Evolutionary conservation across 2,888 invertebrate genomes (phyloP).

Genomic region (Odontothrips loti): DNA sequence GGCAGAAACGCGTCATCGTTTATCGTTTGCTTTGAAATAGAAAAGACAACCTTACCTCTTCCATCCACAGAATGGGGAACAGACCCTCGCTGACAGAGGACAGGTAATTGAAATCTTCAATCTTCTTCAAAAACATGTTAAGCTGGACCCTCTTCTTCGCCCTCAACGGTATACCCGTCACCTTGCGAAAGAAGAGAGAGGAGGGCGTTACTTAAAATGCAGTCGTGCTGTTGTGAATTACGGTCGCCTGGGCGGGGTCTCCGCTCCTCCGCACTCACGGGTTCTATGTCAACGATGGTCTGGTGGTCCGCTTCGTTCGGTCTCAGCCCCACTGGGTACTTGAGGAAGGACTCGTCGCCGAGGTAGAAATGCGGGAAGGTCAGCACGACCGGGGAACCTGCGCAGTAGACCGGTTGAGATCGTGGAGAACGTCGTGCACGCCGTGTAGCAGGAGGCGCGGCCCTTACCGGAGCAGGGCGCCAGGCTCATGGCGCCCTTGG

Average conservation of each 20-base stretch:
- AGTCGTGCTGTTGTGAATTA: no score
- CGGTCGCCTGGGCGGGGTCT: no score
- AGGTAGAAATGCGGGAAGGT: slow-evolving; percentile 69
- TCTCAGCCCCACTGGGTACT: slow-evolving; percentile 57
- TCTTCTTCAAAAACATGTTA: slow-evolving; percentile 59
- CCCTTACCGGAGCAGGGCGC: not conserved
- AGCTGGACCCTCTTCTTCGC: slow-evolving; percentile 65
- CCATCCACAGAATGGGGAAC: slow-evolving; percentile 63
- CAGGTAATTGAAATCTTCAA: slow-evolving; percentile 48
- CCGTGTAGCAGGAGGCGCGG: no score
- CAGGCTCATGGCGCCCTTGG: not conserved
- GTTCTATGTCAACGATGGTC: slow-evolving; percentile 65
- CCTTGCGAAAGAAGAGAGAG: slow-evolving; percentile 48
- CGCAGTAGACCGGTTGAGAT: not conserved
- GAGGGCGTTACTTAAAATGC: not conserved
- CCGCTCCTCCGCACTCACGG: slow-evolving; percentile 62
- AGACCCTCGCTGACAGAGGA: slow-evolving; percentile 50
- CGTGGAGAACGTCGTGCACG: no score
- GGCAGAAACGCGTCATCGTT: not conserved
- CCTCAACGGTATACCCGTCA: slow-evolving; percentile 59
- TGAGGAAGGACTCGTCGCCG: slow-evolving; percentile 56
- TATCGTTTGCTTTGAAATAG: not conserved
- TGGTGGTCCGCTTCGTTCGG: slow-evolving; percentile 58
- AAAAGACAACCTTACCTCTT: slow-evolving; percentile 54
- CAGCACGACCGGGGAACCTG: slow-evolving; percentile 65